phyloP scores from a whole-genome alignment of 2,888 invertebrate species.

The Nomada ruficornis region DNA sequence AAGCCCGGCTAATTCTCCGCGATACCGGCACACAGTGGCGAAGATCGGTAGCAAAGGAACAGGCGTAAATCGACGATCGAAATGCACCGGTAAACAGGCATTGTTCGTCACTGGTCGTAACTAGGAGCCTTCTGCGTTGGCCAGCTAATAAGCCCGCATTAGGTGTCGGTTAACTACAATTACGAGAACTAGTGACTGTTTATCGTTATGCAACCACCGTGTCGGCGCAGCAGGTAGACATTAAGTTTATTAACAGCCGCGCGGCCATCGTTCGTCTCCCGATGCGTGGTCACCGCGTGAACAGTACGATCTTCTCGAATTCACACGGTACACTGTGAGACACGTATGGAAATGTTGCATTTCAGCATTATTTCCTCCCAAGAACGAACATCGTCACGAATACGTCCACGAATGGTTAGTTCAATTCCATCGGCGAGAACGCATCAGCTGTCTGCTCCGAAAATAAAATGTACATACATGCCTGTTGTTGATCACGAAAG shows the following conservation, averaged over 20 bases:
- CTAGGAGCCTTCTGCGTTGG: conserved; percentile 37
- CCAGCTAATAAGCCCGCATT: conserved; percentile 51
- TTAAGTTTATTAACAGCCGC: conserved; percentile 63
- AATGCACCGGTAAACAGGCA: conserved; percentile 37
- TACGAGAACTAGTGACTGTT: conserved; percentile 53
- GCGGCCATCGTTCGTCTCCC: conserved; percentile 32
- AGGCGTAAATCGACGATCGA: conserved; percentile 27
- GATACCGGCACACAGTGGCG: not conserved
- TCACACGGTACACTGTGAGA: too few relatives aligned
- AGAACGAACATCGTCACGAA: too few relatives aligned
- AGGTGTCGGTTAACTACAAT: conserved; percentile 61
- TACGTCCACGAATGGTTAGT: too few relatives aligned
- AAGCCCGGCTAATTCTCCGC: too few relatives aligned
- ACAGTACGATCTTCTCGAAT: too few relatives aligned
- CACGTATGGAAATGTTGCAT: too few relatives aligned
- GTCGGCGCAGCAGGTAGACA: conserved; percentile 53
- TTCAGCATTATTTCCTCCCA: too few relatives aligned
- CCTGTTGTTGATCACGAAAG: too few relatives aligned
- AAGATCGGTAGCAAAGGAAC: conserved; percentile 10
- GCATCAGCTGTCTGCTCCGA: too few relatives aligned
- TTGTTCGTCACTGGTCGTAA: conserved; percentile 33
- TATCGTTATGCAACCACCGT: conserved; percentile 64
- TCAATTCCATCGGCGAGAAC: too few relatives aligned
- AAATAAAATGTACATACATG: too few relatives aligned
- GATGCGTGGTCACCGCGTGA: conserved; percentile 24